Percentiles rank a stretch among this genome's conserved stretches.
Evolutionary conservation across 2,113 vertebrate species (phyloP).

Genomic region (Cinclus cinclus): DNA sequence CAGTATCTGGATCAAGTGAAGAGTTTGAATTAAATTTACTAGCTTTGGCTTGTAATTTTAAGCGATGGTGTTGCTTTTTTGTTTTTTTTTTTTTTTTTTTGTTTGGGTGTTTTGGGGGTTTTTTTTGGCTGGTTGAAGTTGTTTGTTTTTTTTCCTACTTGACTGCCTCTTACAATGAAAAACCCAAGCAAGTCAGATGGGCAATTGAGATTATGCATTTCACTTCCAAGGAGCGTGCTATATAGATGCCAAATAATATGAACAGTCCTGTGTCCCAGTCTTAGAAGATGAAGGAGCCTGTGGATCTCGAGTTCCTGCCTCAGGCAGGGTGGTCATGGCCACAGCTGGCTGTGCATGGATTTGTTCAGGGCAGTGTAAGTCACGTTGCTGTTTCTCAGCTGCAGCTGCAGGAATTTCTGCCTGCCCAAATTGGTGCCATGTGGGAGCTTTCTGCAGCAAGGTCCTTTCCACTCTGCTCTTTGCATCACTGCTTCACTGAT

Average conservation of each 20-base stretch:
- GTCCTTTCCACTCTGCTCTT: neutral
- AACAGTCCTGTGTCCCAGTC: neutral
- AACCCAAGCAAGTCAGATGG: neutral
- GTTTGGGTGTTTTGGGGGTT: fast-evolving
- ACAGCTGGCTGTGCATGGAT: neutral
- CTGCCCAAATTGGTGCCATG: fast-evolving
- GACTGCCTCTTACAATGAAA: neutral
- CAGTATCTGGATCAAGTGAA: neutral
- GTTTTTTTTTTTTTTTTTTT: fast-evolving
- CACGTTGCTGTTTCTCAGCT: neutral
- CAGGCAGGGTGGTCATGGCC: neutral
- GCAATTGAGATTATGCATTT: neutral
- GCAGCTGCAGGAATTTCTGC: neutral
- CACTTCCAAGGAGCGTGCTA: neutral
- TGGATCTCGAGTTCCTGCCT: neutral
- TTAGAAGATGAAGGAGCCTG: neutral
- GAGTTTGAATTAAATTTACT: neutral
- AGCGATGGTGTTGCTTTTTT: neutral
- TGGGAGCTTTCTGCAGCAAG: neutral
- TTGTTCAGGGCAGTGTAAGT: neutral
- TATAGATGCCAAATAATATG: neutral
- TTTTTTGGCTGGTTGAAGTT: neutral
- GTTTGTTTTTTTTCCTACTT: neutral
- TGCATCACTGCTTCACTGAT: neutral
- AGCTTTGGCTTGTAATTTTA: neutral